Conservation (phyloP, 2,797 vertebrate species). For the Lithobates sylvaticus region DNA sequence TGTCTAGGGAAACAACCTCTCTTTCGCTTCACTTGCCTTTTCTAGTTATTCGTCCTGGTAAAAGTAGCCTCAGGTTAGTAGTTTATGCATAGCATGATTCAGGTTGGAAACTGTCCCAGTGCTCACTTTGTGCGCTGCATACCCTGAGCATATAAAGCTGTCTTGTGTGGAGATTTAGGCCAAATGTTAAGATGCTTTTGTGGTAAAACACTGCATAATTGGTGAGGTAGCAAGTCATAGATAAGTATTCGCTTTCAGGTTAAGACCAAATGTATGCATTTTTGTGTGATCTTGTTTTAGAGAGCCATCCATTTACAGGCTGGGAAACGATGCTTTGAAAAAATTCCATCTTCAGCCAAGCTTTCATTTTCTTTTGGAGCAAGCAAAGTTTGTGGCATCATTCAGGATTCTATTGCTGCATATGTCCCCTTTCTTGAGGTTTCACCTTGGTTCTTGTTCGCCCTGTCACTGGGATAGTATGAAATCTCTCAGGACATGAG, state of each 20-base stretch:
- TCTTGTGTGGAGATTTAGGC: neutral
- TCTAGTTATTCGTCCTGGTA: constrained; percentile 32
- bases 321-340: too few species aligned
- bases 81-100: constrained; percentile 46
- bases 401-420: too few species aligned
- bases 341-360: too few species aligned
- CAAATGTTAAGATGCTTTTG: neutral
- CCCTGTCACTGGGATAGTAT: too few species aligned
- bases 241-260: neutral
- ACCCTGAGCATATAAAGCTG: neutral
- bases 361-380: too few species aligned
- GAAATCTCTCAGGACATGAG: too few species aligned
- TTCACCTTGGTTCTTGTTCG: too few species aligned
- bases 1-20: constrained; percentile 41
- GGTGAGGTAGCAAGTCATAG: neutral
- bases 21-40: constrained; percentile 31
- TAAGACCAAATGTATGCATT: too few species aligned
- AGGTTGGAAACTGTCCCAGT: constrained; percentile 37
- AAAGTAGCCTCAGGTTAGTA: constrained; percentile 52
- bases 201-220: neutral
- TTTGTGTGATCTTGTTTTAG: too few species aligned
- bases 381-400: too few species aligned
- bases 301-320: too few species aligned
- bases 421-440: too few species aligned
- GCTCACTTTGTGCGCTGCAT: constrained; percentile 5